Base-by-base conservation (phyloP, 2,113 vertebrate species). In the Corynorhinus townsendii region DNA sequence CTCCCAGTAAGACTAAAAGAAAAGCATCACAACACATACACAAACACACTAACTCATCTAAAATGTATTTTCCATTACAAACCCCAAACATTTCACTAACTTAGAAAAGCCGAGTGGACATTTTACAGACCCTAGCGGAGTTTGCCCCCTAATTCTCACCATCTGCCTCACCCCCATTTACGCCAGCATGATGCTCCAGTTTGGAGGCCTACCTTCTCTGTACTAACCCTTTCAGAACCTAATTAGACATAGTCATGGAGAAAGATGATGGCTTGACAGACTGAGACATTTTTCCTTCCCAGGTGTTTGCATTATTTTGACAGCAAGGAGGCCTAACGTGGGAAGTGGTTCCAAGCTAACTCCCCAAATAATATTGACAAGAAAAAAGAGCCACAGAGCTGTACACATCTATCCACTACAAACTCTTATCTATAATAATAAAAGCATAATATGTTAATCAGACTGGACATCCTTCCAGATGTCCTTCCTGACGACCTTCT, bases 281-380 rank as follows among this genome's bases (percentile, higher is more conserved):
- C 62, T 69, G 81, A 94, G 22, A 17, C 7, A 16, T 38, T 77
- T 76, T 89, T 30, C 77, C 86, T 96, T 93, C 94, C 90, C 59
- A 80, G 26, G 56, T 47, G 66, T 83, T 56, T 69, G 59, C 69
- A 87, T 56, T 93, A 71, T 95, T 93, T 40, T 88, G 97, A 93
- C 90, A 97, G 84, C 33, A 95, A 97, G 43, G 20, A 93, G 87
- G 49, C 68, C 84, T 95, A 75, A 90, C 95, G 56, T 54, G 91
- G 80, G 38, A 93, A 80, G 19, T 49, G 35, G 16, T 24, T 68
- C 35, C 66, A 96, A 95, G 33, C n/a, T 79, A 96, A 97, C 30
- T 96, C 84, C 33, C 89, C 82, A 28, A 2, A n/a, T 86, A 96
- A 56, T 95, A 97, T 83, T 66, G 11, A 75, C 2, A 94, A 96